Evolutionary conservation across 2,888 invertebrate genomes (phyloP).

Genomic region (Drosophila pseudotalamancana): DNA sequence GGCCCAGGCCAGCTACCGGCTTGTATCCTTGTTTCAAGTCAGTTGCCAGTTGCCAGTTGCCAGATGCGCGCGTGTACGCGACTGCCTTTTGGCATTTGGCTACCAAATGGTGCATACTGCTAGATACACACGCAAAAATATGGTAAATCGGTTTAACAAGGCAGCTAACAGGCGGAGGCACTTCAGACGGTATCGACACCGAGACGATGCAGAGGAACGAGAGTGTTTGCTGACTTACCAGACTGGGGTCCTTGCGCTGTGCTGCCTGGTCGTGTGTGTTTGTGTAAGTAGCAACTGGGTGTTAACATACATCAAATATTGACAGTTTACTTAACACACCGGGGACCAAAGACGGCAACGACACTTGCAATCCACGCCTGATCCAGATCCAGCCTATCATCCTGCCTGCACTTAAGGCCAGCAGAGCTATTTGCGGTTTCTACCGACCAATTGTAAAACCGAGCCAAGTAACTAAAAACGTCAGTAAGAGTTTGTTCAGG

Average conservation of each 20-base stretch:
- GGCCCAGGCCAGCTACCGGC: too few species aligned
- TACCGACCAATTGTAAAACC: not conserved
- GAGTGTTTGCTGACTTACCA: conserved; percentile 70
- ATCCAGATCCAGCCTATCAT: conserved; percentile 6
- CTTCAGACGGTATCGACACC: conserved; percentile 37
- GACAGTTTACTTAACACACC: conserved; percentile 77
- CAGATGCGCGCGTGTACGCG: conserved; percentile 65
- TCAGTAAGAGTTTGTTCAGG: not conserved
- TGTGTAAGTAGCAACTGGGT: conserved; percentile 56
- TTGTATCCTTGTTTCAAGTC: conserved; percentile 46
- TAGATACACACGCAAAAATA: conserved; percentile 63
- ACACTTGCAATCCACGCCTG: conserved; percentile 53
- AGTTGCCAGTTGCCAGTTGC: too few species aligned
- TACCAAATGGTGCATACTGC: conserved; percentile 80
- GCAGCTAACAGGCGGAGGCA: conserved; percentile 56
- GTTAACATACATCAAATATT: conserved; percentile 80
- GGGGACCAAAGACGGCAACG: conserved; percentile 27
- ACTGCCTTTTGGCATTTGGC: conserved; percentile 79
- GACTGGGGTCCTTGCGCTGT: conserved; percentile 25
- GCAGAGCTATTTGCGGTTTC: conserved; percentile 7
- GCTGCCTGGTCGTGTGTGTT: conserved; percentile 7
- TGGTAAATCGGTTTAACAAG: conserved; percentile 78
- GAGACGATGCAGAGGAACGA: conserved; percentile 24
- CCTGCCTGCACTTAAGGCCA: conserved; percentile 24
- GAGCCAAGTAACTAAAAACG: not conserved